phyloP scores from a whole-genome alignment of 2,888 invertebrate species.

The Geophilus truncorum region DNA sequence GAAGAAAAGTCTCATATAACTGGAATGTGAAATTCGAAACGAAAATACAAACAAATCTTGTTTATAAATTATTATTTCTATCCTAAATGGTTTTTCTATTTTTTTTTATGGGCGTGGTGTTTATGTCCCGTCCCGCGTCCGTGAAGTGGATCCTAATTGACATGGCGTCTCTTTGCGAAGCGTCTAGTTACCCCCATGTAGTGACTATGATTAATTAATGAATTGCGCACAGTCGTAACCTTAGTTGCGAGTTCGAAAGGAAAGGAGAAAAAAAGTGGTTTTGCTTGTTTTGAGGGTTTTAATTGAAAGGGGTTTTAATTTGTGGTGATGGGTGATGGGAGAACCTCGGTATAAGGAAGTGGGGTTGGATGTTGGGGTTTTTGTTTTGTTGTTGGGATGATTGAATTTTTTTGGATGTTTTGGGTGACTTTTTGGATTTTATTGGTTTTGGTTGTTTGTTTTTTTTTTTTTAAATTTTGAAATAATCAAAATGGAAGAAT shows the following conservation, averaged over 20 bases:
- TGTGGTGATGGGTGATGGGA: background rate
- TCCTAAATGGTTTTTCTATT: background rate
- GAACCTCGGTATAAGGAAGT: background rate
- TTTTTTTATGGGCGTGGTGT: background rate
- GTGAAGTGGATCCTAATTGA: constrained; percentile 4
- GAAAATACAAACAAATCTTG: background rate
- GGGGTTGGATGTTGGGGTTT: too few species aligned
- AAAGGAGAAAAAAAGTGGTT: background rate
- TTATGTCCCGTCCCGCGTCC: background rate
- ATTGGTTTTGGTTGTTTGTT: too few species aligned
- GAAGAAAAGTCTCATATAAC: background rate
- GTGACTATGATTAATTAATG: constrained; percentile 5
- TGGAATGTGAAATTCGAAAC: background rate
- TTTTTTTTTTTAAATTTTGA: too few species aligned
- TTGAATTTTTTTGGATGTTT: too few species aligned
- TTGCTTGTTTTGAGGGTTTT: background rate
- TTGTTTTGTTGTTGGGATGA: too few species aligned
- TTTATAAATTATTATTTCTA: background rate
- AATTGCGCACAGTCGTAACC: background rate
- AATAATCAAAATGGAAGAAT: too few species aligned
- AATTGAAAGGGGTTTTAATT: background rate
- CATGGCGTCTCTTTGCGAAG: background rate
- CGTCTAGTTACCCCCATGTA: background rate
- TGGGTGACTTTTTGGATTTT: too few species aligned
- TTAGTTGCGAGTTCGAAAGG: background rate